Base-by-base conservation (phyloP, 64 coral and sea anemone species). In the Stylophora pistillata region DNA sequence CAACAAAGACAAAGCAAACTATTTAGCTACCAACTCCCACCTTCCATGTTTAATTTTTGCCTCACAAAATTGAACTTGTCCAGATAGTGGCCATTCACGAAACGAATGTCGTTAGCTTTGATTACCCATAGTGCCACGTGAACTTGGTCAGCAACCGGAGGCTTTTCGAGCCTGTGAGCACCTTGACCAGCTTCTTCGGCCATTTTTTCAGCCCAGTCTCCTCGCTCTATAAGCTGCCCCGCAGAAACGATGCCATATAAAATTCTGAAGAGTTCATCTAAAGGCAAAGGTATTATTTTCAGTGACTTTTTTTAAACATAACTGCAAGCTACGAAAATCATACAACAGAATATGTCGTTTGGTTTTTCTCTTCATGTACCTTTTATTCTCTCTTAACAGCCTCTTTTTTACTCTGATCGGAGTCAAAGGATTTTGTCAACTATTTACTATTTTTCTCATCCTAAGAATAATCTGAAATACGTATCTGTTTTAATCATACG, bases 101-200 rank as follows among this genome's bases (percentile, higher is more conserved):
- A 76, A 27, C 93, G 78, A 70, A 95, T 76, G 76, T 95, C 93
- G 64, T 95, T 80, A 14, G 78, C 89, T 55, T 88, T 95, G 89
- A 95, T 95, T 71, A 95, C 89, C 93, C 93, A 95, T 33, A 91
- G 88, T 58, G 88, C 89, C 28, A 88, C 93, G 31, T 95, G 93
- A 11, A 88, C 76, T 77, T 95, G 93, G 6, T 52, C 3, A 57
- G 75, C 29, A 20, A 95, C 17, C 11, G 93, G 89, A 63, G 89
- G 89, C 74, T 91, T 95, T 71, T 95, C 81, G 66, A 95, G 76
- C 54, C 87, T 95, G 85, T 91, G 69, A 20, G 82, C 93, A 27
- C 56, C 93, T 14, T 78, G 58, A 16, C 93, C 93, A 85, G 78
- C 88, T 16, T 74, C 72, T 17, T 56, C 53, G 26, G 58, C 65